These are phyloP conservation scores for Ispidina picta DNA, from an alignment of 2,797 vertebrate species.

Conservation along the genomic window DNA sequence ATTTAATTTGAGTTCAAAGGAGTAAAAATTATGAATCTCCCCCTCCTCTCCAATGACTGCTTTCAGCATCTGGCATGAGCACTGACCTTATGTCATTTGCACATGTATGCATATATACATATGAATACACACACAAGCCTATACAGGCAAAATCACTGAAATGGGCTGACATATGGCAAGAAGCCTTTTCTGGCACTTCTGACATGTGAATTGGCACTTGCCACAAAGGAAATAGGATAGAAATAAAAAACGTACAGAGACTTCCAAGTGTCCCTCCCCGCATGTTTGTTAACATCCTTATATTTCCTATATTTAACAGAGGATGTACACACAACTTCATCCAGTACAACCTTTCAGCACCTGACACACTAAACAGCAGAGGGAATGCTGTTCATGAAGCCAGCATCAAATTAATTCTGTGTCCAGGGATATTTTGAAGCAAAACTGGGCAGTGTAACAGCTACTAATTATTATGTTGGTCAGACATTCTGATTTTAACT, in stretches of 20 bases:
- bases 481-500: no score
- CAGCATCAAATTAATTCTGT: no score
- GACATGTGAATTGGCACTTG: not conserved
- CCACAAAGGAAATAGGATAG: not conserved
- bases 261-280: not conserved
- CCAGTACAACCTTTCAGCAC: not conserved
- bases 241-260: not conserved
- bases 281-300: not conserved
- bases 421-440: no score
- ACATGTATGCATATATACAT: conserved; percentile 55
- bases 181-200: not conserved
- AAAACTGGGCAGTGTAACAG: no score
- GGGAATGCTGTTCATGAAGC: no score
- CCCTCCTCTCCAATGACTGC: not conserved
- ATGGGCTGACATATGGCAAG: conserved; percentile 28
- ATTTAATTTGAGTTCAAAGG: conserved; percentile 67
- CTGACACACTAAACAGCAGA: not conserved
- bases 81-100: conserved; percentile 47
- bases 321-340: not conserved
- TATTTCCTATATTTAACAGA: not conserved
- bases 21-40: conserved; percentile 26
- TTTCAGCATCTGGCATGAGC: conserved; percentile 37
- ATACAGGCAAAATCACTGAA: not conserved
- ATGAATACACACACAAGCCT: conserved; percentile 7
- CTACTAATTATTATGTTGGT: no score